Evolutionary conservation across 2,113 vertebrate species (phyloP).

Genomic region (Tragulus kanchil): DNA sequence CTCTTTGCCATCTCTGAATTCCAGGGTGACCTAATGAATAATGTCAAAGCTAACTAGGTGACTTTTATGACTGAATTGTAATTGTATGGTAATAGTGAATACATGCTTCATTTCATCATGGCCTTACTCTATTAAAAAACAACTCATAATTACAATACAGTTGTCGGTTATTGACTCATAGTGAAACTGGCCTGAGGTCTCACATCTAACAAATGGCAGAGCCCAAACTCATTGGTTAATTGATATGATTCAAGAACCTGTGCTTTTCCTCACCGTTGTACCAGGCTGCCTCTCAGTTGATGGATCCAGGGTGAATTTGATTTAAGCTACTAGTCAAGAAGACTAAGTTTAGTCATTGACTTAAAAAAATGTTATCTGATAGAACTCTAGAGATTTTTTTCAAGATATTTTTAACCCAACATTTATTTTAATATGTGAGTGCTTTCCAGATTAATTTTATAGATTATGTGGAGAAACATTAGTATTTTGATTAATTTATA

Average conservation of each 20-base stretch:
- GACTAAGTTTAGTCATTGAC: slow-evolving; percentile 40
- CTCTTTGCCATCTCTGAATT: slow-evolving; percentile 59
- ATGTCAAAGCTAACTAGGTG: slow-evolving; percentile 57
- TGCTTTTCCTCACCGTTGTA: not conserved
- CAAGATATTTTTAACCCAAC: slow-evolving; percentile 28
- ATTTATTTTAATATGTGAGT: slow-evolving; percentile 46
- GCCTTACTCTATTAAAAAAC: slow-evolving; percentile 58
- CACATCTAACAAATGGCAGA: slow-evolving; percentile 46
- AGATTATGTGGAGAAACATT: slow-evolving; percentile 28
- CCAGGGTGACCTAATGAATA: slow-evolving; percentile 45
- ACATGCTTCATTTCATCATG: slow-evolving; percentile 53
- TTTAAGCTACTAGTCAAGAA: slow-evolving; percentile 20
- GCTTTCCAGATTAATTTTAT: slow-evolving; percentile 57
- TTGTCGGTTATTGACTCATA: slow-evolving; percentile 37
- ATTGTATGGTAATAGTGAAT: slow-evolving; percentile 55
- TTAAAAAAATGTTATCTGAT: slow-evolving; percentile 53
- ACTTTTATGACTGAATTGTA: slow-evolving; percentile 66
- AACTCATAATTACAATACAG: slow-evolving; percentile 41
- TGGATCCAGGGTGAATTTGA: slow-evolving; percentile 47
- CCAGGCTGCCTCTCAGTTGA: not conserved
- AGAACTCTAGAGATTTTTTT: not conserved
- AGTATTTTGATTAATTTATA: slow-evolving; percentile 58
- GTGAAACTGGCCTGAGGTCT: slow-evolving; percentile 10
- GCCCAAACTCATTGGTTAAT: slow-evolving; percentile 21
- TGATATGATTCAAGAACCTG: slow-evolving; percentile 28